Evolutionary conservation across 92 coral and sea anemone species (phyloP).

Genomic region (Zoanthus solanderi): DNA sequence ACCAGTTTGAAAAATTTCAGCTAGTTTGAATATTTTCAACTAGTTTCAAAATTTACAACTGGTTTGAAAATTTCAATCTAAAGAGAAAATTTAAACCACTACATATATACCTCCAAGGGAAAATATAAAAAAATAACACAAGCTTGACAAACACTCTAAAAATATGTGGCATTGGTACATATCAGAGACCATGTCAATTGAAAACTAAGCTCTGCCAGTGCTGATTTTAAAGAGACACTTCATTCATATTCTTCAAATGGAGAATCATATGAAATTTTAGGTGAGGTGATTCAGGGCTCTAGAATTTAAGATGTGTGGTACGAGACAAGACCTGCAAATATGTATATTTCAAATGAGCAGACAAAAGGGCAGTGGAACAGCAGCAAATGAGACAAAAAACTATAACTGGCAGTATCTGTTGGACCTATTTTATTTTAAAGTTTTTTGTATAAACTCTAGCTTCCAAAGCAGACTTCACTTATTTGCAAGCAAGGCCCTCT

Average conservation of each 20-base stretch:
- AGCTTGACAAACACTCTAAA: conserved; percentile 27
- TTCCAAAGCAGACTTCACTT: conserved; percentile 34
- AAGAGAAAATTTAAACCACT: no score
- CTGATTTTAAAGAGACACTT: conserved; percentile 26
- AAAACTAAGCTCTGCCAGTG: conserved; percentile 23
- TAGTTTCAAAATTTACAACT: no score
- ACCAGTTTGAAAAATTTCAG: no score
- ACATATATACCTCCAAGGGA: no score
- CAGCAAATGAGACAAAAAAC: conserved; percentile 26
- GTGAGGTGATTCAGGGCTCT: conserved; percentile 30
- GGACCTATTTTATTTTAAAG: conserved; percentile 1
- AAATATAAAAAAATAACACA: conserved; percentile 22
- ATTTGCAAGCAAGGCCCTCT: conserved; percentile 33
- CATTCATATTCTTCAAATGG: conserved; percentile 22
- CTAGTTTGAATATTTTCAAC: no score
- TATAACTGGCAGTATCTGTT: conserved; percentile 11
- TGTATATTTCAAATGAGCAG: conserved; percentile 26
- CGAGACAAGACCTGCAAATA: no score
- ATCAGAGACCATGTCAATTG: not conserved
- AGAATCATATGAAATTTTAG: conserved; percentile 17
- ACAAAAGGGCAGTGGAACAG: conserved; percentile 17
- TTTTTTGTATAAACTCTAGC: conserved; percentile 29
- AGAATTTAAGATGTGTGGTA: conserved; percentile 12
- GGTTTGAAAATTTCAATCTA: no score
- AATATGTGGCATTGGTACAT: conserved; percentile 26